These are phyloP conservation scores for Scyliorhinus canicula DNA, from an alignment of 2,797 vertebrate species.

Conservation along the genomic window DNA sequence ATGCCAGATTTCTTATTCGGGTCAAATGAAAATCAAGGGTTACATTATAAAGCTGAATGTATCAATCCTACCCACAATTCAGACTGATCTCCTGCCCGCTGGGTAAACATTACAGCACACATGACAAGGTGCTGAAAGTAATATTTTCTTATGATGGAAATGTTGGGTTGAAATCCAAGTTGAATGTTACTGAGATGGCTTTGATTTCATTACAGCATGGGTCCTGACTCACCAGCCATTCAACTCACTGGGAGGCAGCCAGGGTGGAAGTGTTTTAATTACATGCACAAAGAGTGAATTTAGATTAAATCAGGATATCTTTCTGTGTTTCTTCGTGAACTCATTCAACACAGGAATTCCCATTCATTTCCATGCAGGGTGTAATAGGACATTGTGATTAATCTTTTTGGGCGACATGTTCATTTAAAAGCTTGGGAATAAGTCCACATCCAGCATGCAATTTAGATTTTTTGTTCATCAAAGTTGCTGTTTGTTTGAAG, in stretches of 20 bases:
- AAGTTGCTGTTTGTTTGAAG: neutral
- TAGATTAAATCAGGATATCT: conserved; percentile 25
- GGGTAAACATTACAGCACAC: neutral
- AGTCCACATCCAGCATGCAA: conserved; percentile 37
- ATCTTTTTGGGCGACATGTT: conserved; percentile 49
- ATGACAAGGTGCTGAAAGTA: neutral
- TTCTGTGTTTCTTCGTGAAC: conserved; percentile 48
- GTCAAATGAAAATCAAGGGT: neutral
- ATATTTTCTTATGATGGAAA: neutral
- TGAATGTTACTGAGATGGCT: neutral
- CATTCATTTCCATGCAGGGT: conserved; percentile 61
- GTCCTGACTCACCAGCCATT: neutral
- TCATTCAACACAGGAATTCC: conserved; percentile 67
- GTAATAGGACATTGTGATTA: conserved; percentile 29
- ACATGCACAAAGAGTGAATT: neutral
- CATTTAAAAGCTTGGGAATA: conserved; percentile 61
- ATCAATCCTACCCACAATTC: neutral
- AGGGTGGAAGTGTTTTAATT: conserved; percentile 30
- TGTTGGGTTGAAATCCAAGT: neutral
- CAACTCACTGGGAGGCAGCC: neutral
- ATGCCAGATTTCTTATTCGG: neutral
- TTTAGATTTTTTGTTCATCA: neutral
- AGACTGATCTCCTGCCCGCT: neutral
- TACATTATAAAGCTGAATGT: neutral
- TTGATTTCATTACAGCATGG: neutral